Conservation (phyloP, 2,113 vertebrate species). For the Menura novaehollandiae region DNA sequence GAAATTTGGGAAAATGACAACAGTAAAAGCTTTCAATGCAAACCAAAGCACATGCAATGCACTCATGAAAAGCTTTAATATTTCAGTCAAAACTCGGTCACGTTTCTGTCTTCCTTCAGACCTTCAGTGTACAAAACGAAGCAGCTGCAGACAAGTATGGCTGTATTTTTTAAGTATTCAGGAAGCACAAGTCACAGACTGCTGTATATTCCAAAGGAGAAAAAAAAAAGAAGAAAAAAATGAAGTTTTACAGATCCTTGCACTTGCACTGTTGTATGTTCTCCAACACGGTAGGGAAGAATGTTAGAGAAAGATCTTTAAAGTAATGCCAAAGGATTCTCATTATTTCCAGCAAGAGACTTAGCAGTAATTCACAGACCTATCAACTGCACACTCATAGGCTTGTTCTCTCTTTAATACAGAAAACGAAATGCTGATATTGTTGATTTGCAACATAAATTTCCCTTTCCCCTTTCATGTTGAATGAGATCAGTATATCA, state of each 20-base stretch:
- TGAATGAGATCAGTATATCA: not conserved
- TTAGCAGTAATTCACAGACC: not conserved
- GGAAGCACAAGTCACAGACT: not conserved
- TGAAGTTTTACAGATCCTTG: not conserved
- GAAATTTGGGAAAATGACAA: not conserved
- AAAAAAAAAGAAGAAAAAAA: not conserved
- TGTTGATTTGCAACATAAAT: not conserved
- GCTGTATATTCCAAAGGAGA: not conserved
- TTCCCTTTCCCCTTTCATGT: not conserved
- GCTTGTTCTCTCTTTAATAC: not conserved
- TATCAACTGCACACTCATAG: not conserved
- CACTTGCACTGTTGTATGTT: not conserved
- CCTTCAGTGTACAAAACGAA: not conserved
- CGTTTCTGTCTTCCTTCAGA: not conserved
- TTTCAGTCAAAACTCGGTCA: not conserved
- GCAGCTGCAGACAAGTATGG: not conserved
- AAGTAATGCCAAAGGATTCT: not conserved
- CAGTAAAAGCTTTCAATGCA: not conserved
- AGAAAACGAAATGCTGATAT: not conserved
- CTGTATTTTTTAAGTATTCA: not conserved
- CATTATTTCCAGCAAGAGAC: not conserved
- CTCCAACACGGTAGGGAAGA: not conserved
- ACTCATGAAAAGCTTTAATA: not conserved
- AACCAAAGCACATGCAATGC: not conserved
- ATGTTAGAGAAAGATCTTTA: not conserved